Conservation (phyloP, 2,113 vertebrate genomes). For the Phocoena sinus region DNA sequence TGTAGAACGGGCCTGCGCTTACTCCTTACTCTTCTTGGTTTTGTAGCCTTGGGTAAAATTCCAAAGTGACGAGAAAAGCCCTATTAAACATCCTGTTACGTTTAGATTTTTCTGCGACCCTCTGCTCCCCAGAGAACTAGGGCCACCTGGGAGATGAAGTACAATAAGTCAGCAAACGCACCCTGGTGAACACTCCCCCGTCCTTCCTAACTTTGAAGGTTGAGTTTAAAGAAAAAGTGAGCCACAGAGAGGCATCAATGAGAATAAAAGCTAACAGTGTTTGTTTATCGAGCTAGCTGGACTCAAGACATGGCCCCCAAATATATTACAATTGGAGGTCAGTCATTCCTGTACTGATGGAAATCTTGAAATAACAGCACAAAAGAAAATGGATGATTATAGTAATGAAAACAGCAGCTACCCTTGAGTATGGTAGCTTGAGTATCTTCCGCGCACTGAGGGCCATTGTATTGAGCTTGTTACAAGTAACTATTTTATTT, state of each 20-base stretch:
- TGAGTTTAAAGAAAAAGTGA: not conserved
- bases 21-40: not conserved
- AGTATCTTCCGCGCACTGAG: not conserved
- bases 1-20: not conserved
- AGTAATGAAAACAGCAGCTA: not conserved
- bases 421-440: not conserved
- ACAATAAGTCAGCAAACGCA: not conserved
- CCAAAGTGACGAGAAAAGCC: not conserved
- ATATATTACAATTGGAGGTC: not conserved
- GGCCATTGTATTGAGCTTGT: not conserved
- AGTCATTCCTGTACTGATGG: not conserved
- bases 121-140: not conserved
- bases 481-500: not conserved
- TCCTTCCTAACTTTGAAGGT: not conserved
- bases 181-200: too few relatives aligned
- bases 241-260: not conserved
- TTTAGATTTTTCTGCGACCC: not conserved
- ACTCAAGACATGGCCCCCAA: not conserved
- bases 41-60: not conserved
- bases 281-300: not conserved
- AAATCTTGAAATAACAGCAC: not conserved
- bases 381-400: not conserved
- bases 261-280: not conserved
- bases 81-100: not conserved
- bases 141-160: not conserved